Evolutionary conservation across 2,797 vertebrate species (phyloP), one percentile per base, ranked within the genome.

Genomic region (Microctenopoma stevenorrisi): DNA sequence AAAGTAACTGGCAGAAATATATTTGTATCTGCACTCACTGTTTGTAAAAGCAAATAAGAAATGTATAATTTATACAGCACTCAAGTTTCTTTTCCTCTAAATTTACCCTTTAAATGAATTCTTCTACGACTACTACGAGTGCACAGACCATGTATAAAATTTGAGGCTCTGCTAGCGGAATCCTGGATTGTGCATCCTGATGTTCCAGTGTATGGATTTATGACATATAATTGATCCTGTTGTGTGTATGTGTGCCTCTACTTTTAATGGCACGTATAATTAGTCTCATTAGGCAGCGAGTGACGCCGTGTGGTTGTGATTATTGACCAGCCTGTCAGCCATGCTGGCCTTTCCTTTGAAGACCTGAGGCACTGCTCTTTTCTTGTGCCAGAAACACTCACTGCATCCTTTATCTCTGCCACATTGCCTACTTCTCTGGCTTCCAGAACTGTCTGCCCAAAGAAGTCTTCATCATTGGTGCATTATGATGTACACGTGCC

Each of bases 241-340:
- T 16, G 35, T 26, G 25, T 30, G 47, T 40, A 18, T 64, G 57
- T 53, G 55, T 25, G 6, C 67, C 18, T 13, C 42, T 40, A 22
- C 61, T 55, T 74, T 79, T 84, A 78, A 79, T 65, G 63, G 68
- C 70, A 74, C 76, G 81, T 87, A 47, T 86, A 80, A 86, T 87
- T 73, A 77, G 78, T 67, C 76, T 83, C 75, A 84, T 91, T 87
- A 83, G 72, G 46, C 71, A 2, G 35, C 60, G 79, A 88, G 74
- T 73, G 79, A 81, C 62, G 69, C 75, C 16, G 68, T 22, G 70
- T 57, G 72, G 51, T 66, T 40, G 70, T 57, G 71, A 80, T 82
- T 85, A 91, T 88, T 85, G 89, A 88, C 73, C 78, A 42, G 72
- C 40, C 71, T 87, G 85, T 86, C 84, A 73, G 77, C 55, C 70